Base-by-base conservation (phyloP, 2,113 vertebrate species). In the Zingel zingel region DNA sequence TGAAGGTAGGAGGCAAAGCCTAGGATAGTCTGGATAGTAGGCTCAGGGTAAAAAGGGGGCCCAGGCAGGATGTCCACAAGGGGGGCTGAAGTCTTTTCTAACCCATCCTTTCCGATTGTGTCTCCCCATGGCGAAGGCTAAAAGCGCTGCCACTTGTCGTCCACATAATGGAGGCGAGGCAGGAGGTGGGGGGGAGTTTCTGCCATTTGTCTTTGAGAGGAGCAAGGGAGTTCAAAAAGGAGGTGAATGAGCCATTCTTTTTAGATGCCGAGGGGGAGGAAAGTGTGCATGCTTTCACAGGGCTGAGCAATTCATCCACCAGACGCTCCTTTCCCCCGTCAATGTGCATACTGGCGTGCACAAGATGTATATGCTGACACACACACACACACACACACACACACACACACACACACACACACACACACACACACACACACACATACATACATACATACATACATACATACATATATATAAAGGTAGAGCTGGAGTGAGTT, bases 131-230 rank as follows among this genome's bases (percentile, higher is more conserved):
- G 83, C n/a, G 51, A 85, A 79, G 59, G 83, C 91, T 84, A 76
- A 92, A 91, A 91, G 92, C 79, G 45, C 88, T 90, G 90, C 91
- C 88, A 87, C 91, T 91, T 88, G 85, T 90, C 56, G 36, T 87
- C 75, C 63, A 73, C 83, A 90, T 86, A 90, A 92, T 87, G 33
- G 80, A 86, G 63, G 62, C n/a, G 9, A 79, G 39, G 54, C 69
- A 68, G 63, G 74, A 84, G 71, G 73, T 65, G 61, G 53, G 54
- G 56, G 62, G 43, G 19, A 8, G 33, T 67, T 69, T 82, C 58
- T 74, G 82, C 51, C 7, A 16, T 85, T 83, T 86, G 76, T 85
- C 70, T 88, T 89, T 76, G 47, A 83, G 81, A 79, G 76, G 56
- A 88, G 64, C 47, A 18, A 25, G 69, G 70, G 74, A 82, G 66